Base-by-base conservation (phyloP, 92 coral and sea anemone species). In the Zoanthus sansibaricus region DNA sequence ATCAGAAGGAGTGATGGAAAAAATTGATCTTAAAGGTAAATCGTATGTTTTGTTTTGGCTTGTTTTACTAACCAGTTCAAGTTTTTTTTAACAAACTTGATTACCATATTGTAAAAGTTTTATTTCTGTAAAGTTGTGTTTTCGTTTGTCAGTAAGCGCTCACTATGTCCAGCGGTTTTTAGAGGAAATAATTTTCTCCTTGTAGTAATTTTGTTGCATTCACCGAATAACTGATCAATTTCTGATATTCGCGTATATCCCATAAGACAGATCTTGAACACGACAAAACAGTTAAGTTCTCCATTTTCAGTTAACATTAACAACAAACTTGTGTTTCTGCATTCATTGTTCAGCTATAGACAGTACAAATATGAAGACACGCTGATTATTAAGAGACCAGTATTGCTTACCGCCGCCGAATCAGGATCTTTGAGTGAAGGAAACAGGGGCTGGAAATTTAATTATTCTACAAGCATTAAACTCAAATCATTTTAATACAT, bases 401-500 rank as follows among this genome's bases (percentile, higher is more conserved):
- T 31, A 45, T 45, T 80, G 62, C 85, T 71, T 56, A 80, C 73
- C 75, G 18, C 85, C 75, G 62, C 18, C n/a, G 85, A 80, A 80
- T 66, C 85, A 62, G 74, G 55, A 62, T 52, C 9, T 79, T 47
- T 47, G 75, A 80, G 75, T 62, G 75, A 67, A 64, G 85, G 85
- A 80, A 80, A 66, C 73, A 48, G 55, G 87, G 52, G 76, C 75
- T 55, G 82, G 79, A 86, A 71, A 78, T 89, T 88, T 91, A 58
- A 94, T 93, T 84, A 92, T 77, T 89, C 76, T 71, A 82, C 86
- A 67, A 87, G 90, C 91, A 94, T 93, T 91, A 89, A 93, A 91
- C 89, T 80, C 94, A 85, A 92, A 91, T 94, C 92, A 90, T 82
- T 94, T 88, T 91, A 84, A 94, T 87, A 91, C 86, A 76, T 55